Base-by-base conservation (phyloP, 2,888 invertebrate species). In the Argyresthia goedartella region DNA sequence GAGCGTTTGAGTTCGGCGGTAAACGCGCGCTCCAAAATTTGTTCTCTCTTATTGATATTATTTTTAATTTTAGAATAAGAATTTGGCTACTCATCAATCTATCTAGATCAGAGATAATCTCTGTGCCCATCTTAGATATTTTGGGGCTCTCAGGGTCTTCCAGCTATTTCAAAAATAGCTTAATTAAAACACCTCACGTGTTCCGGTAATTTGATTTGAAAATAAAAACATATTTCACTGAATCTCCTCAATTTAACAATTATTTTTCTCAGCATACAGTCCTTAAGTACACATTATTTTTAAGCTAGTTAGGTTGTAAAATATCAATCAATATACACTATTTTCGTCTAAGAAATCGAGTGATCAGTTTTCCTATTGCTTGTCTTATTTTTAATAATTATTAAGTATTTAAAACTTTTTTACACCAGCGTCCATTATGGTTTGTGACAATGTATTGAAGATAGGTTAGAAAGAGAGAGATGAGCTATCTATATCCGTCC, bases 131-230 rank as follows among this genome's bases (percentile, higher is more conserved):
- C n/a, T 34, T 50, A 15, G 41, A 16, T 46, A 44, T 10, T 54
- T 52, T 46, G 59, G 67, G 71, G 72, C 71, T 68, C 63, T 61
- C 60, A 65, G 64, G 64, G 71, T 72, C 76, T 82, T 81, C 81
- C 62, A 67, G 76, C 82, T 84, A 84, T 84, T 84, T 80, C 55
- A 70, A 61, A 81, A 82, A 82, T 82, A 84, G 84, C 80, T 67
- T 58, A 60, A 69, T 80, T 75, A 81, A 80, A 35, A 51, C n/a
- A 61, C 56, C 64, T 68, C 67, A 69, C 65, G 59, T 60, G 60
- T 65, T 58, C 61, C 15, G 49, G 50, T 55, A 25, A 16, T 51
- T 13, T 8, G 14, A 46, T 53, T 42, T 50, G 25, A 13, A 10
- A n/a, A 36, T 16, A 46, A 53, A 49, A 54, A 57, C 50, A n/a